These are phyloP conservation scores for Poeciliopsis occidentalis DNA, from an alignment of 2,113 vertebrate species.

Conservation along the genomic window DNA sequence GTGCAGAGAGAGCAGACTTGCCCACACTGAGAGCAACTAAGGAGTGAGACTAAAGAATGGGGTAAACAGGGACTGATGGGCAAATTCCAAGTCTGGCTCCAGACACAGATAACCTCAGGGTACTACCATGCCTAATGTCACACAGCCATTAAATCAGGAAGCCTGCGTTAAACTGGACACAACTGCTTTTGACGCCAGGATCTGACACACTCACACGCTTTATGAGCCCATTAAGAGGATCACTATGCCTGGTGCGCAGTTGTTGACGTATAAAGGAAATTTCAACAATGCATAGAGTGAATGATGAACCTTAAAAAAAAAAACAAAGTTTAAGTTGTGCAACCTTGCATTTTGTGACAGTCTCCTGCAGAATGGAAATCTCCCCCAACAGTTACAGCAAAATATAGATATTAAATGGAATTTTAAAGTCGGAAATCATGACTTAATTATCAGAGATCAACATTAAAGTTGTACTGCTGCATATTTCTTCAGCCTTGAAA, in stretches of 20 bases:
- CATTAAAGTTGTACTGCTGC: not conserved
- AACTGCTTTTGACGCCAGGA: constrained; percentile 53
- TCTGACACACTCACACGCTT: constrained; percentile 54
- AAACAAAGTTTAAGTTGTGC: not conserved
- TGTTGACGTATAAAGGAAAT: constrained; percentile 45
- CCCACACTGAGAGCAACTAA: constrained; percentile 45
- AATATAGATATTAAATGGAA: not conserved
- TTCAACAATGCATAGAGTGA: constrained; percentile 35
- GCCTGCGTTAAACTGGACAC: constrained; percentile 52
- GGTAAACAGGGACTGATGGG: constrained; percentile 31
- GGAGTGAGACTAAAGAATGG: constrained; percentile 27
- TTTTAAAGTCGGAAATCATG: not conserved
- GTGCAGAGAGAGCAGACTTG: constrained; percentile 36
- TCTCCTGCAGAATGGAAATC: not conserved
- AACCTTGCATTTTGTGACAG: not conserved
- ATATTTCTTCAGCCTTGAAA: not conserved
- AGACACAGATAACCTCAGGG: constrained; percentile 66
- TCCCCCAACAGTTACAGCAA: not conserved
- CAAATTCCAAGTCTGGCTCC: constrained; percentile 70
- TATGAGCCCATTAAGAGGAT: constrained; percentile 49
- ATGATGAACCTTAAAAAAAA: constrained; percentile 30
- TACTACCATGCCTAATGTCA: constrained; percentile 51
- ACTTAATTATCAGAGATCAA: not conserved
- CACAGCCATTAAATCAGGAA: constrained; percentile 63
- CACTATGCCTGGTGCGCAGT: constrained; percentile 14